These are phyloP conservation scores for Dicyrtoma fusca DNA, from an alignment of 2,888 invertebrate genomes.

Conservation along the genomic window DNA sequence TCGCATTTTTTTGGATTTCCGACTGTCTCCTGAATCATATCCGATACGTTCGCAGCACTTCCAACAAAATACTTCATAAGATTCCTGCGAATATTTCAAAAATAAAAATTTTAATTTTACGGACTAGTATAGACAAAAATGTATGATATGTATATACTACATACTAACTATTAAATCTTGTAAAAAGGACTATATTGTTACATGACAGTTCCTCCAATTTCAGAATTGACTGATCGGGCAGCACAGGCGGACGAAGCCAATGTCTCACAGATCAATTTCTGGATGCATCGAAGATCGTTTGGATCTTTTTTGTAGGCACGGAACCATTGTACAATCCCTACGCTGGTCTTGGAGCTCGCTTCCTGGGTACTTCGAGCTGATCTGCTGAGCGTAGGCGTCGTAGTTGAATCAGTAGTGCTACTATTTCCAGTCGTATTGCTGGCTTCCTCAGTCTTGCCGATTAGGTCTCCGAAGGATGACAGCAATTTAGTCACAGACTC, in stretches of 20 bases:
- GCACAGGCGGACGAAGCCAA: slow-evolving; percentile 46
- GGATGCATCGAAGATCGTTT: slow-evolving; percentile 49
- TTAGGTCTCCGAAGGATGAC: background rate
- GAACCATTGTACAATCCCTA: slow-evolving; percentile 38
- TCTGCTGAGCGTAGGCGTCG: background rate
- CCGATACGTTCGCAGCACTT: slow-evolving; percentile 45
- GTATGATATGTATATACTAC: background rate
- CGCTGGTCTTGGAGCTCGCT: background rate
- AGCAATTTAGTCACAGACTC: slow-evolving; percentile 7
- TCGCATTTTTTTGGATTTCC: slow-evolving; percentile 52
- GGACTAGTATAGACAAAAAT: slow-evolving; percentile 8
- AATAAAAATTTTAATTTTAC: background rate
- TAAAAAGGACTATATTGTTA: slow-evolving; percentile 36
- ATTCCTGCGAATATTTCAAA: slow-evolving; percentile 38
- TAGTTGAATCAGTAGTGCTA: background rate
- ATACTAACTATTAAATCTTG: background rate
- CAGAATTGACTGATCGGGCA: slow-evolving; percentile 45
- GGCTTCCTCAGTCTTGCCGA: background rate
- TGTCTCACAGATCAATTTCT: slow-evolving; percentile 52
- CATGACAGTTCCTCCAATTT: slow-evolving; percentile 48
- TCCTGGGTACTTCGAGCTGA: background rate
- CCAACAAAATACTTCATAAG: slow-evolving; percentile 42
- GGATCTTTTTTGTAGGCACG: slow-evolving; percentile 54
- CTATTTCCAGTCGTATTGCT: background rate
- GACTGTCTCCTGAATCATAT: slow-evolving; percentile 45